phyloP scores from a whole-genome alignment of 2,113 vertebrate species.

The Brachypteracias leptosomus region DNA sequence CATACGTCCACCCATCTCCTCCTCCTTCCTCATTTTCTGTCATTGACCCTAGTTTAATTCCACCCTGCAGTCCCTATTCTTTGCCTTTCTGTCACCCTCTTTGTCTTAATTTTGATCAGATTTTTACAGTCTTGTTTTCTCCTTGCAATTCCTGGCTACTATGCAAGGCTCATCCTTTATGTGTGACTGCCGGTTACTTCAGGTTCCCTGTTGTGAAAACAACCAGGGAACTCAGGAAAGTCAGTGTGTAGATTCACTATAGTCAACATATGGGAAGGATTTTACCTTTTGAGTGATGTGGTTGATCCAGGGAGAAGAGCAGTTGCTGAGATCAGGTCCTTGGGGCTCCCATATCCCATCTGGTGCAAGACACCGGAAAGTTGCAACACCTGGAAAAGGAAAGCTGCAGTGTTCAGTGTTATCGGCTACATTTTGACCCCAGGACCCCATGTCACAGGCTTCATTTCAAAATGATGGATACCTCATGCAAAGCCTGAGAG shows the following conservation, averaged over 20 bases:
- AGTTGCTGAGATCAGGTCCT: constrained; percentile 97
- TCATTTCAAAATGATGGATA: not conserved
- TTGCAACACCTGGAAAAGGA: constrained; percentile 82
- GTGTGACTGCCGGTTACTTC: not conserved
- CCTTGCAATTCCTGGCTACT: not conserved
- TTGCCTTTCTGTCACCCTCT: not conserved
- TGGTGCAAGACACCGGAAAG: constrained; percentile 84
- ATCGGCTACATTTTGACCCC: not conserved
- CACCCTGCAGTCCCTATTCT: not conserved
- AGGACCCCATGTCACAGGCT: not conserved
- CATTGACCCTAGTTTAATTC: not conserved
- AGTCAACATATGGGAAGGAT: not conserved
- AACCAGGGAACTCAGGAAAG: not conserved
- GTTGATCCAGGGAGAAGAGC: constrained; percentile 95
- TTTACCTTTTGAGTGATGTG: constrained; percentile 96
- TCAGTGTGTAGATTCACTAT: not conserved
- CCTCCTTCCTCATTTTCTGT: not conserved
- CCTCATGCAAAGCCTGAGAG: not conserved
- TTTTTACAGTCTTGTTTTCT: not conserved
- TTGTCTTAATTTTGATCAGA: not conserved
- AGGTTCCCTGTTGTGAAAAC: not conserved
- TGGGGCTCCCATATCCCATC: constrained; percentile 91
- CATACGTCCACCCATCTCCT: not conserved
- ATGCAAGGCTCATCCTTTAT: rapidly evolving
- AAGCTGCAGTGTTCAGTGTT: not conserved